Percentiles rank a stretch among this genome's conserved stretches.
phyloP scores from a whole-genome alignment of 1,140 invertebrate species.

The Magallana ariakensis region DNA sequence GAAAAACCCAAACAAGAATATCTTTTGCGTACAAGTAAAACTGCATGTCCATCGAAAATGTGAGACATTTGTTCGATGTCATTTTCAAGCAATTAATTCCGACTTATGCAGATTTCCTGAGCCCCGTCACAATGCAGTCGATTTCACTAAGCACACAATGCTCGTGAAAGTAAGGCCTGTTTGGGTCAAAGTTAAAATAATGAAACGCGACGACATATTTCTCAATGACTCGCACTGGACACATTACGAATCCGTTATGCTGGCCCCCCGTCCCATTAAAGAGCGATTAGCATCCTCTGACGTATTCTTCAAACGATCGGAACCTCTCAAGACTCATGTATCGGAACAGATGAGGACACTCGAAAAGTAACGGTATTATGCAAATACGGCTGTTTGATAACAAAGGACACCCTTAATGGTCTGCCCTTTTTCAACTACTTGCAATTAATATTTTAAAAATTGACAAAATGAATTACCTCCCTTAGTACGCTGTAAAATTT shows the following conservation, averaged over 20 bases:
- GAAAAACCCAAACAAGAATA: too few relatives aligned
- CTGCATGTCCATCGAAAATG: too few relatives aligned
- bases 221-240: background rate
- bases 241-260: conserved; percentile 41
- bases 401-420: background rate
- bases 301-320: background rate
- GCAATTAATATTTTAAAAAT: background rate
- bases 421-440: background rate
- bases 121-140: background rate
- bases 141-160: conserved; percentile 19
- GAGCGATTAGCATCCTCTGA: conserved; percentile 24
- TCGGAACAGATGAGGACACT: conserved; percentile 22
- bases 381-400: background rate
- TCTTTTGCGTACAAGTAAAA: too few relatives aligned
- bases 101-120: conserved; percentile 6
- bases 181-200: conserved; percentile 22
- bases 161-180: background rate
- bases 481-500: background rate
- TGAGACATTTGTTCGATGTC: conserved; percentile 4
- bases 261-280: conserved; percentile 1
- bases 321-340: conserved; percentile 25
- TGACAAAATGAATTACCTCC: conserved; percentile 29
- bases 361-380: conserved; percentile 29
- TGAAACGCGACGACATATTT: conserved; percentile 27
- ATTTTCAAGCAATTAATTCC: background rate